phyloP scores from a whole-genome alignment of 2,113 vertebrate species.

The Macrotis lagotis region DNA sequence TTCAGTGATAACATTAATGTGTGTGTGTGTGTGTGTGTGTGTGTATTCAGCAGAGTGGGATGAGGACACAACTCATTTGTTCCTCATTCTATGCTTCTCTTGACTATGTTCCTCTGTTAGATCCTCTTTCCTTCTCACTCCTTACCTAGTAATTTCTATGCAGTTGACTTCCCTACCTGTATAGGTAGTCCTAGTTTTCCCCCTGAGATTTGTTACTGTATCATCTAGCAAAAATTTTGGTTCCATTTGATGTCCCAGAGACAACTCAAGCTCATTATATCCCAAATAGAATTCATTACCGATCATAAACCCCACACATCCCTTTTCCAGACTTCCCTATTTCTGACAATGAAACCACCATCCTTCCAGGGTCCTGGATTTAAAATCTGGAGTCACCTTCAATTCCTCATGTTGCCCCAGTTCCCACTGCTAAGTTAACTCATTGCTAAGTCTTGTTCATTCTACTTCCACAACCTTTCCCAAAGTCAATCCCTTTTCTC shows the following conservation, averaged over 20 bases:
- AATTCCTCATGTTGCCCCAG: no score
- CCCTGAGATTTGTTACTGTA: not conserved
- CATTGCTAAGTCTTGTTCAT: no score
- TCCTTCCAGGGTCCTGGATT: not conserved
- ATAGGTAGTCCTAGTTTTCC: no score
- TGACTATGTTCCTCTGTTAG: no score
- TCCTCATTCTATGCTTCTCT: not conserved
- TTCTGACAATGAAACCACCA: not conserved
- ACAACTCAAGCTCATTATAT: not conserved
- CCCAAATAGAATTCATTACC: not conserved
- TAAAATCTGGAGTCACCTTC: no score
- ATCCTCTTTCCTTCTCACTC: no score
- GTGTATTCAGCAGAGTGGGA: not conserved
- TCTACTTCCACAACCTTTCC: no score
- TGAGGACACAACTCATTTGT: not conserved
- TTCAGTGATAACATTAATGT: not conserved
- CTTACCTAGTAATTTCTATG: no score
- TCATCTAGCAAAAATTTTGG: not conserved
- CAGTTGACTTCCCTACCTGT: no score
- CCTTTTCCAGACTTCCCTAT: not conserved
- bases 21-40: not conserved
- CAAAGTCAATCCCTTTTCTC: no score
- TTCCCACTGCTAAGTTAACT: no score
- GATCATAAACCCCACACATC: no score
- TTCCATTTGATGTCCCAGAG: not conserved